These are phyloP conservation scores for Cyphomyrmex costatus DNA, from an alignment of 1,140 invertebrate species.

Conservation along the genomic window DNA sequence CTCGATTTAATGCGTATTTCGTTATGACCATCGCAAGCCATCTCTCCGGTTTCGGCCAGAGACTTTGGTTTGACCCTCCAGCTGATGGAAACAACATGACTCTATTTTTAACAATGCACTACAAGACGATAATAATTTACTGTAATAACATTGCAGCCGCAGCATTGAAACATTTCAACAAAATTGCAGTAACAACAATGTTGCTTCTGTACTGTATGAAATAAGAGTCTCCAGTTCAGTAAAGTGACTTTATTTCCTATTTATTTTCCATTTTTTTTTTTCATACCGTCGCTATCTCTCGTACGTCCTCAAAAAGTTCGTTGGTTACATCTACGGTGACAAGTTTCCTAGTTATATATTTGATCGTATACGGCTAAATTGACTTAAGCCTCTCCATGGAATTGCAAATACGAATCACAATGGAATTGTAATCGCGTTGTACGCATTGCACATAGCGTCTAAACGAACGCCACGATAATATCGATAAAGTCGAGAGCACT, in stretches of 20 bases:
- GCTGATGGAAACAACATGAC: too few species aligned
- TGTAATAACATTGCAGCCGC: too few species aligned
- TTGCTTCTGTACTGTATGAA: too few species aligned
- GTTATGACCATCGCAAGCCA: neutral
- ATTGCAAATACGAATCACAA: slow-evolving; percentile 39
- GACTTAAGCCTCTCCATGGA: slow-evolving; percentile 35
- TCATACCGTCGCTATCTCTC: neutral
- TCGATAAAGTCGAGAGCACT: slow-evolving; percentile 43
- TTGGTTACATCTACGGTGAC: slow-evolving; percentile 1
- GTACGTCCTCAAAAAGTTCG: neutral
- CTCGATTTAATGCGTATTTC: slow-evolving; percentile 32
- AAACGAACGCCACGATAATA: slow-evolving; percentile 52
- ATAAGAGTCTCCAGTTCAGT: too few species aligned
- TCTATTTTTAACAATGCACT: too few species aligned
- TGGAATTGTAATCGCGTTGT: slow-evolving; percentile 54
- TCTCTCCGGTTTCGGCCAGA: too few species aligned
- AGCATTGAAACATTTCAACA: too few species aligned
- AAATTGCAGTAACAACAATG: too few species aligned
- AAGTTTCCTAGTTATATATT: slow-evolving; percentile 14
- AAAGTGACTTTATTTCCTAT: neutral
- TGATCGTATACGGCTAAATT: slow-evolving; percentile 7
- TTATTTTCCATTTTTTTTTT: neutral
- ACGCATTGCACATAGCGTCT: slow-evolving; percentile 28
- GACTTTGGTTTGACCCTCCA: too few species aligned
- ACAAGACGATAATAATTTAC: too few species aligned